A percentile compares a stretch with the other conserved stretches of the same genome.
These are phyloP conservation scores for Siniperca scherzeri DNA, from an alignment of 2,797 vertebrate genomes.

Conservation along the genomic window DNA sequence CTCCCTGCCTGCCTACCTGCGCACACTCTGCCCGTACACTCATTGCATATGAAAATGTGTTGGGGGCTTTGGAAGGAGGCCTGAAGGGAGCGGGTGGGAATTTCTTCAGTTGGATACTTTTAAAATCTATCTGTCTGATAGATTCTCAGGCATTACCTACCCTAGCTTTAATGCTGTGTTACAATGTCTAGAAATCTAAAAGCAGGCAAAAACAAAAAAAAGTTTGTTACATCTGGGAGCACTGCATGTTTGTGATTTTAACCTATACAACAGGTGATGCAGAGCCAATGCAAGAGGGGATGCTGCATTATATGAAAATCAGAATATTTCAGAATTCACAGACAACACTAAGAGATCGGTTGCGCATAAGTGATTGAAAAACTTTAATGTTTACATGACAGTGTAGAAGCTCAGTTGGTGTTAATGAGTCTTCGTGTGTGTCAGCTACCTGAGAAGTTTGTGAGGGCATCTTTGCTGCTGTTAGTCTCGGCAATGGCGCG, in stretches of 20 bases:
- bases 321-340: neutral
- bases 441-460: constrained; percentile 92
- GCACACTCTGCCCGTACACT: no score
- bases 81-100: no score
- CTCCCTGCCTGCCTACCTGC: no score
- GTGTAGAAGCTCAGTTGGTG: neutral
- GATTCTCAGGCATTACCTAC: no score
- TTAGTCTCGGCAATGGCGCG: constrained; percentile 94
- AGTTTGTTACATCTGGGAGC: neutral
- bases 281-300: neutral
- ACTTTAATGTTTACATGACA: neutral
- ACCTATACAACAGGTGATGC: neutral
- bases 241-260: neutral
- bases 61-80: no score
- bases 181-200: neutral
- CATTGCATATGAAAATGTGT: no score
- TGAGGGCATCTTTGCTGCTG: constrained; percentile 91
- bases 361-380: neutral
- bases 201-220: neutral
- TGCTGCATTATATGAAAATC: neutral
- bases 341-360: neutral
- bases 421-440: neutral
- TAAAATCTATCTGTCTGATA: no score
- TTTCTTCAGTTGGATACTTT: no score
- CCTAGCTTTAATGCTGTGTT: neutral